phyloP scores from a whole-genome alignment of 2,797 vertebrate genomes.

The Clarias laeviceps region DNA sequence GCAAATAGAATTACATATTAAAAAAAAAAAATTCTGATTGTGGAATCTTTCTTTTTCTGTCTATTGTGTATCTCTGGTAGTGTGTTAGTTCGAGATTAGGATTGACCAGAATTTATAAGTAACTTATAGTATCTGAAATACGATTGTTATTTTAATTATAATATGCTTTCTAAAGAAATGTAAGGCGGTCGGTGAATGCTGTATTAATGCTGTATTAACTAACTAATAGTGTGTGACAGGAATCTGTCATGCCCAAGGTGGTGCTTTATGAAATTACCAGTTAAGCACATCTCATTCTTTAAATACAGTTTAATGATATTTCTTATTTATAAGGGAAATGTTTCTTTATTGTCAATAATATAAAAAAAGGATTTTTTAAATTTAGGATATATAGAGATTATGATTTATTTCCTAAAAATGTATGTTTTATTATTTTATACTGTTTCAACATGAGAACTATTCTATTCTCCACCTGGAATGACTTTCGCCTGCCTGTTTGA shows the following conservation, averaged over 20 bases:
- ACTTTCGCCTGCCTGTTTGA: not conserved
- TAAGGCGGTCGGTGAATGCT: too few relatives aligned
- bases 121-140: too few relatives aligned
- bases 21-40: too few relatives aligned
- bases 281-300: not conserved
- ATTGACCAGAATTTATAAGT: not conserved
- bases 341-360: too few relatives aligned
- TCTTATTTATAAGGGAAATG: not conserved
- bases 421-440: not conserved
- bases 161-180: too few relatives aligned
- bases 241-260: too few relatives aligned
- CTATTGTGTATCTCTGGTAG: not conserved
- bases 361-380: not conserved
- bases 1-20: not conserved
- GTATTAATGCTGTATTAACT: too few relatives aligned
- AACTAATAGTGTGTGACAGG: too few relatives aligned
- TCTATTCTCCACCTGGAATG: not conserved
- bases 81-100: not conserved
- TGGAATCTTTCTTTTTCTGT: not conserved
- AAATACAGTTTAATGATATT: not conserved
- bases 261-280: too few relatives aligned
- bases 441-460: not conserved
- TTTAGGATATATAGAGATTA: not conserved
- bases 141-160: too few relatives aligned
- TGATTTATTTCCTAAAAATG: not conserved